Evolutionary conservation across 2,113 vertebrate species (phyloP).

Genomic region (Nannospalax galili): DNA sequence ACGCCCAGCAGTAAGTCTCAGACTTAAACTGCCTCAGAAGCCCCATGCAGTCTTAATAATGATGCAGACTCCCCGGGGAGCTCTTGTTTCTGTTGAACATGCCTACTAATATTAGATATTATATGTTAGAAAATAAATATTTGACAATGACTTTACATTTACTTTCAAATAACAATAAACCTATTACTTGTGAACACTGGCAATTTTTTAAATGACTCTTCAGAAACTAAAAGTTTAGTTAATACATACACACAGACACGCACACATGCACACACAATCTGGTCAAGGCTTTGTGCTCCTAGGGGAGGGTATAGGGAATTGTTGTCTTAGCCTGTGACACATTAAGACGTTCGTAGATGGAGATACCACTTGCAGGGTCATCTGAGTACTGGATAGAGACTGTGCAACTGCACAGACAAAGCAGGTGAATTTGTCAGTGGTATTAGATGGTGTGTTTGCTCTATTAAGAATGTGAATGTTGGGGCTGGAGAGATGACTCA

Average conservation of each 20-base stretch:
- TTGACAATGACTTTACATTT: background rate
- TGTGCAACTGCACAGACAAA: background rate
- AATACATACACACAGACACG: background rate
- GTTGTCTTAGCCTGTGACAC: background rate
- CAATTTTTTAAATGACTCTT: background rate
- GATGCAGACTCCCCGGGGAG: background rate
- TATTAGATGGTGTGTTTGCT: background rate
- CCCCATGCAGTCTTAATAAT: background rate
- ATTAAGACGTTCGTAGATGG: background rate
- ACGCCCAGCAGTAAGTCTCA: background rate
- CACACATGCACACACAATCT: background rate
- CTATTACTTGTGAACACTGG: background rate
- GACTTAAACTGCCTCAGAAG: background rate
- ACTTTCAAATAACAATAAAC: background rate
- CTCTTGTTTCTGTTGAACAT: background rate
- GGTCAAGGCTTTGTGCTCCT: background rate
- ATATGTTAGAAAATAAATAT: background rate
- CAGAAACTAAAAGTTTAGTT: conserved; percentile 23
- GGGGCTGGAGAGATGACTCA: no score
- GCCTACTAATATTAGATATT: background rate
- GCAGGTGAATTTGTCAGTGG: background rate
- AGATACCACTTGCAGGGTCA: background rate
- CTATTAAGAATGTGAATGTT: background rate
- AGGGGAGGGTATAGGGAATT: background rate
- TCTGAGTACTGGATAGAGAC: background rate